These are phyloP conservation scores for Melozone crissalis DNA, from an alignment of 2,113 vertebrate genomes.

Conservation along the genomic window DNA sequence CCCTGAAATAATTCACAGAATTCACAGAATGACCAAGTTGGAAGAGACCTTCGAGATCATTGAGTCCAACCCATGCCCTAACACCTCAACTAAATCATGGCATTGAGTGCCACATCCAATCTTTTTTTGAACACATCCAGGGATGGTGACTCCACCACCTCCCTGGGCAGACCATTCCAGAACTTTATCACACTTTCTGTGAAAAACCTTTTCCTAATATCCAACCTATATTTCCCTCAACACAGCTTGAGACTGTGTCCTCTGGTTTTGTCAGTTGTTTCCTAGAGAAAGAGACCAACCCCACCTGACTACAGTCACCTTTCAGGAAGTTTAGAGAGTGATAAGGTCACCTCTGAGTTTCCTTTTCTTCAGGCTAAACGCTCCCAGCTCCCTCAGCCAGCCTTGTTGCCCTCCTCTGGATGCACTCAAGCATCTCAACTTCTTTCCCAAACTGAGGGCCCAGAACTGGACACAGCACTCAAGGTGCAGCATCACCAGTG, in stretches of 20 bases:
- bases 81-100: not conserved
- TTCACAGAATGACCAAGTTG: not conserved
- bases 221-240: not conserved
- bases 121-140: not conserved
- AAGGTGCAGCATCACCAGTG: not conserved
- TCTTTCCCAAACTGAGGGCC: not conserved
- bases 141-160: not conserved
- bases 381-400: not conserved
- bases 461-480: too few relatives aligned
- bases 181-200: not conserved
- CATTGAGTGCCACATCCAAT: not conserved
- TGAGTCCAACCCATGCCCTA: too few relatives aligned
- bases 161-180: not conserved
- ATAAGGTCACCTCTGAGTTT: not conserved
- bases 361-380: not conserved
- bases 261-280: not conserved
- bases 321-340: not conserved
- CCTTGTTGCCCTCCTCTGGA: not conserved
- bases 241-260: not conserved
- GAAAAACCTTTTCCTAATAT: not conserved
- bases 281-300: not conserved
- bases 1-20: not conserved
- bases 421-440: not conserved
- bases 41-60: not conserved
- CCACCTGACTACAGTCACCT: not conserved